Conservation (phyloP, 2,888 invertebrate genomes). For the Pasiphila rectangulata region DNA sequence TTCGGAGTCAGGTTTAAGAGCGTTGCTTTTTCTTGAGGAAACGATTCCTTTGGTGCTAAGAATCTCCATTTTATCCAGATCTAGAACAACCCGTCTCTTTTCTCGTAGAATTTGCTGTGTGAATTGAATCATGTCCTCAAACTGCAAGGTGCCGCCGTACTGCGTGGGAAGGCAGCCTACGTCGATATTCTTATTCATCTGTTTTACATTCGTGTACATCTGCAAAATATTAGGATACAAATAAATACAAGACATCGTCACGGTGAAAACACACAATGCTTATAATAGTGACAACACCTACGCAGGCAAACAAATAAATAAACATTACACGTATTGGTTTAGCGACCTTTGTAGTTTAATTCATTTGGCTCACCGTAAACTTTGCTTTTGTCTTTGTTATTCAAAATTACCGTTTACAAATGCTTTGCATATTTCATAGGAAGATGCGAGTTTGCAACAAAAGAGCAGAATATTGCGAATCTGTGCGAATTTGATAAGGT, state of each 20-base stretch:
- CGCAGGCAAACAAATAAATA: neutral
- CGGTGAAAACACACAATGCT: no score
- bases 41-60: slow-evolving; percentile 81
- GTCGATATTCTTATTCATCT: slow-evolving; percentile 82
- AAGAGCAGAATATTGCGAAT: neutral
- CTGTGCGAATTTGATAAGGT: neutral
- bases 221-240: slow-evolving; percentile 46
- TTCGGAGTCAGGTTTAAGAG: slow-evolving; percentile 49
- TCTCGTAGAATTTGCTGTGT: slow-evolving; percentile 83
- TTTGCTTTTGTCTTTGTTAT: neutral
- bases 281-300: no score
- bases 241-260: no score
- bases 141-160: slow-evolving; percentile 86
- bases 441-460: neutral
- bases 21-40: slow-evolving; percentile 52
- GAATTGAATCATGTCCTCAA: slow-evolving; percentile 85
- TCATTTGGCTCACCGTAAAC: neutral
- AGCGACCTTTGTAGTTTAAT: no score
- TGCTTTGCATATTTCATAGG: neutral
- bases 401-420: neutral
- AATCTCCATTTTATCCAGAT: slow-evolving; percentile 84
- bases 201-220: slow-evolving; percentile 81
- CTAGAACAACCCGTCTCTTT: slow-evolving; percentile 81
- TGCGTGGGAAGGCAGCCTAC: slow-evolving; percentile 84
- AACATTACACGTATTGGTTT: no score